Evolutionary conservation across 2,113 vertebrate species (phyloP), one percentile per base, ranked within the genome.

Genomic region (Psophia crepitans): DNA sequence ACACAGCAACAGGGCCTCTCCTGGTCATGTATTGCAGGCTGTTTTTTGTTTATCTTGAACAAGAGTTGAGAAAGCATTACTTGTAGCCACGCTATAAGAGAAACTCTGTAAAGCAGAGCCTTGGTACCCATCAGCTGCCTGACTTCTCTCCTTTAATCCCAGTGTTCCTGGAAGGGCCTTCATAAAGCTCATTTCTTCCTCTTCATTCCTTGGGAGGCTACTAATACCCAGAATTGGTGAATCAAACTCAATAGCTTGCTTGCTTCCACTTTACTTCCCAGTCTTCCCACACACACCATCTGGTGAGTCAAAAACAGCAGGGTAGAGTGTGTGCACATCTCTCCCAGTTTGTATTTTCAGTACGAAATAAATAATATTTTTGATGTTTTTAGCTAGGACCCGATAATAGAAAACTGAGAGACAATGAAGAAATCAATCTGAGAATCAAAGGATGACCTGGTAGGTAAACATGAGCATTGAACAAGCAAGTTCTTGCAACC

Each of bases 31-130:
- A 3, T 41, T 51, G 9, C 14, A 32, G 43, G 3, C 17, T 57
- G 12, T 0, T 1, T 76, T 68, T 41, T 79, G 13, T 78, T 69
- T 51, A 14, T 43, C 0, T 0, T 9, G 9, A 80, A 14, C 23
- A 71, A 24, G 33, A 76, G 6, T 41, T 51, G 14, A 76, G 23
- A 73, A 71, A 63, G 9, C 1, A 3, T 66, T 61, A 19, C 27
- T 63, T 61, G 8, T 1, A 61, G 30, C 6, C 7, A 48, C 61
- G 18, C 14, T 14, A 4, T 22, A 16, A 46, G 41, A 66, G 39
- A 21, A 76, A 20, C 6, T 15, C n/a, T 80, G 17, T 35, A 20
- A 80, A 92, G 33, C 12, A 70, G 39, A 57, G 61, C 8, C 16
- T 48, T 56, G 30, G 30, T 5, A 23, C 2, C 3, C 22, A 61